A percentile compares a stretch with the other conserved stretches of the same genome.
Conservation (phyloP, 2,888 invertebrate species). For the Strigamia transsilvanica region DNA sequence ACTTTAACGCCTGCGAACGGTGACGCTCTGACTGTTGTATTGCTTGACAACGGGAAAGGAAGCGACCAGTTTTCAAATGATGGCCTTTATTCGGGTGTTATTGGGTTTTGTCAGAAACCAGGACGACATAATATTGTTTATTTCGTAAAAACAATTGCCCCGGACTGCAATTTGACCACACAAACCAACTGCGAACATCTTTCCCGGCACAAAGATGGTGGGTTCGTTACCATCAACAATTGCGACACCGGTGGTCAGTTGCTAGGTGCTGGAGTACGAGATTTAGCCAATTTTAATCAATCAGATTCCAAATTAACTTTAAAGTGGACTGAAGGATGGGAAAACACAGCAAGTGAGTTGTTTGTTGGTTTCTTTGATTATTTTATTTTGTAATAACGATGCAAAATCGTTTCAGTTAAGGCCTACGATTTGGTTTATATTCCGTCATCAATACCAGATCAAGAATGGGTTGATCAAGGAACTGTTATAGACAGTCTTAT, state of each 20-base stretch:
- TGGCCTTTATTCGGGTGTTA: neutral
- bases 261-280: neutral
- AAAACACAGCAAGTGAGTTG: neutral
- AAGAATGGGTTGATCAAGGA: neutral
- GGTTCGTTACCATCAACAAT: neutral
- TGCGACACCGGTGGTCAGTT: neutral
- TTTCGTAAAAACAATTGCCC: too few relatives aligned
- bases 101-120: neutral
- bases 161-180: neutral
- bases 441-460: neutral
- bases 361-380: neutral
- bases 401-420: neutral
- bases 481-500: neutral
- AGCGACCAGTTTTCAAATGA: neutral
- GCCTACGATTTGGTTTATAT: neutral
- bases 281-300: neutral
- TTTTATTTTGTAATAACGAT: neutral
- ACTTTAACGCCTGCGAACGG: neutral
- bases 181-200: neutral
- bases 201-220: neutral
- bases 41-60: neutral
- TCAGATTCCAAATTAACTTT: neutral
- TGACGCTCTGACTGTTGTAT: neutral
- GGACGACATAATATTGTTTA: neutral
- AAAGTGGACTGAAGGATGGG: neutral